Evolutionary conservation across 2,888 invertebrate species (phyloP).

Genomic region (Coleophora deauratella): DNA sequence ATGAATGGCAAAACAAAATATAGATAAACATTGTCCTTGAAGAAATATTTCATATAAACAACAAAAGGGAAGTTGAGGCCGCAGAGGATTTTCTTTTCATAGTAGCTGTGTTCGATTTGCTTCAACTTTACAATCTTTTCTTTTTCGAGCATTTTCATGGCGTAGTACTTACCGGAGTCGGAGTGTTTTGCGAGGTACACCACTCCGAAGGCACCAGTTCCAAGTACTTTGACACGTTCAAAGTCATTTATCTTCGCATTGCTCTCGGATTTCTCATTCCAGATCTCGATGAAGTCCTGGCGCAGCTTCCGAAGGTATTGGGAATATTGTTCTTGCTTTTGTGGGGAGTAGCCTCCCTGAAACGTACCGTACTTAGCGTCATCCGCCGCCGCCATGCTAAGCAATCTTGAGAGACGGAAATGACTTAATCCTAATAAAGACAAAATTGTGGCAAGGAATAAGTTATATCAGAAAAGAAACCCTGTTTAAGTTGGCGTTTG

Average conservation of each 20-base stretch:
- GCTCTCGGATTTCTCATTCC: slow-evolving; percentile 39
- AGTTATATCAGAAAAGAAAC: too few relatives aligned
- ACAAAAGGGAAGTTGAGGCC: slow-evolving; percentile 91
- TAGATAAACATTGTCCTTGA: slow-evolving; percentile 89
- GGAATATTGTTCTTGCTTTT: slow-evolving; percentile 48
- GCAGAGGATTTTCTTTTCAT: slow-evolving; percentile 91
- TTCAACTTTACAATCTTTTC: slow-evolving; percentile 88
- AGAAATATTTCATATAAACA: slow-evolving; percentile 87
- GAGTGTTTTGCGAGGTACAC: slow-evolving; percentile 82
- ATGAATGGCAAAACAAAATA: slow-evolving; percentile 89
- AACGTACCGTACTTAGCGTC: slow-evolving; percentile 23
- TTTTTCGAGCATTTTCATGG: slow-evolving; percentile 93
- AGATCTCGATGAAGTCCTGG: slow-evolving; percentile 53
- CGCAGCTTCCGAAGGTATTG: slow-evolving; percentile 47
- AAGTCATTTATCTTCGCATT: slow-evolving; percentile 75
- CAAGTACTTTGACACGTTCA: slow-evolving; percentile 82
- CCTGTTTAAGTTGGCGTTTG: too few relatives aligned
- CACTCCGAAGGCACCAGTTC: slow-evolving; percentile 92
- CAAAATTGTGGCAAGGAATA: too few relatives aligned
- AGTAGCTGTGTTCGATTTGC: slow-evolving; percentile 89
- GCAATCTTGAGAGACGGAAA: slow-evolving; percentile 4
- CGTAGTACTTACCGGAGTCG: slow-evolving; percentile 76
- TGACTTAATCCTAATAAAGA: too few relatives aligned
- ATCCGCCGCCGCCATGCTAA: slow-evolving; percentile 33
- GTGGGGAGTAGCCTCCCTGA: slow-evolving; percentile 36